Percentiles rank a stretch among this genome's conserved stretches.
These are phyloP conservation scores for Varanus salvator DNA, from an alignment of 2,113 vertebrate species.

Conservation along the genomic window DNA sequence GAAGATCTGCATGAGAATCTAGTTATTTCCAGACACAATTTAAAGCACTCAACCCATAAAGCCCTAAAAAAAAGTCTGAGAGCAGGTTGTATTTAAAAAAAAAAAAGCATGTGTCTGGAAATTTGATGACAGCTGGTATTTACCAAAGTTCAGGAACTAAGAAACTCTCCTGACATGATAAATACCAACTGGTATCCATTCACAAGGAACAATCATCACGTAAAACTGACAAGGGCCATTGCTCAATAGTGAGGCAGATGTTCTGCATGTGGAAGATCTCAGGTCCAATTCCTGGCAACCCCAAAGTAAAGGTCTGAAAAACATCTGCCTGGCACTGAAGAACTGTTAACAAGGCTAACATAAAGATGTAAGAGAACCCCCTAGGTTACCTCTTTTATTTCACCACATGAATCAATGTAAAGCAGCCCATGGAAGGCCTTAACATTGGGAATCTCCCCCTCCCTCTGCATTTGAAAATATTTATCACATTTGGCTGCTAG, in stretches of 20 bases:
- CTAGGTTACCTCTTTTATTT: background rate
- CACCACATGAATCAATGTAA: background rate
- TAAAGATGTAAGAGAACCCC: background rate
- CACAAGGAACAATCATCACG: background rate
- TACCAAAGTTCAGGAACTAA: background rate
- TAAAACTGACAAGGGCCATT: background rate
- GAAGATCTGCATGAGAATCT: background rate
- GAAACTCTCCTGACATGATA: background rate
- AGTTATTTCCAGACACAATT: slow-evolving; percentile 3
- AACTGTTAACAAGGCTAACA: background rate
- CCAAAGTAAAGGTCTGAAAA: background rate
- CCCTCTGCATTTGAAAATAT: background rate
- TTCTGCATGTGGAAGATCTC: background rate
- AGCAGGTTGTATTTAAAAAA: background rate
- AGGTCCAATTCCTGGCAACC: background rate
- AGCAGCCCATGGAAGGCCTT: background rate
- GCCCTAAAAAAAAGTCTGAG: background rate
- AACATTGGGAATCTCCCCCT: background rate
- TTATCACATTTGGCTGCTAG: background rate
- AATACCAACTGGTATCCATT: background rate
- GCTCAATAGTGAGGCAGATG: background rate
- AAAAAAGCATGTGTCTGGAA: background rate
- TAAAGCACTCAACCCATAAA: background rate
- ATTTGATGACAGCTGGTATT: background rate
- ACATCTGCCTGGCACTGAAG: background rate